Evolutionary conservation across 2,113 vertebrate genomes (phyloP).

Genomic region (Heptranchias perlo): DNA sequence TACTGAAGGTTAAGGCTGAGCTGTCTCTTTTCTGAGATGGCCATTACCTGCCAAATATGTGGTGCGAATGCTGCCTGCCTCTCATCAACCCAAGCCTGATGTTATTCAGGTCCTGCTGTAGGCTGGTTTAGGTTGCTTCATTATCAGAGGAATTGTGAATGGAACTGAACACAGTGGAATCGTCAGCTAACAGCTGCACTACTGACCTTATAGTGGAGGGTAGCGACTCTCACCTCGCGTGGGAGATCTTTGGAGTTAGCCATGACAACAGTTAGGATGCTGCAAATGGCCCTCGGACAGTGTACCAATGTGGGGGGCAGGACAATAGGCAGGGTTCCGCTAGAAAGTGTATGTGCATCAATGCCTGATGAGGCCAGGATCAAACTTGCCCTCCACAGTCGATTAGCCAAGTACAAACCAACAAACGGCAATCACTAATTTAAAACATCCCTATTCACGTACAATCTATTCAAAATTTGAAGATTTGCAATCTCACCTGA

Average conservation of each 20-base stretch:
- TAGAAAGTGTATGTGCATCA: neutral
- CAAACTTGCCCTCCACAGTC: neutral
- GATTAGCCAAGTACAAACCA: neutral
- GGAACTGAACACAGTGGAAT: neutral
- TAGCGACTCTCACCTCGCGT: neutral
- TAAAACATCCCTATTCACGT: neutral
- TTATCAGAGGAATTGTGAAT: neutral
- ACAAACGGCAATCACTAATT: neutral
- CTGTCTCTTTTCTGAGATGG: neutral
- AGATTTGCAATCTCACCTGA: constrained; percentile 53
- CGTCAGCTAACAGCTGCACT: neutral
- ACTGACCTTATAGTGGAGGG: neutral
- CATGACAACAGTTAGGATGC: neutral
- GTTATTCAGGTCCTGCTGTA: neutral
- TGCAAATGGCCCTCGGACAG: neutral
- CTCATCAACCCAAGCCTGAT: neutral
- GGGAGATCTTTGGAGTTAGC: neutral
- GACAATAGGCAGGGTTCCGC: neutral
- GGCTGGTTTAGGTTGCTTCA: neutral
- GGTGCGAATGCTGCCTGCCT: neutral
- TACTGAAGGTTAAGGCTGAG: neutral
- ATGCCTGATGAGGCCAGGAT: neutral
- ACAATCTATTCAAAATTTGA: neutral
- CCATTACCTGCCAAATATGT: neutral
- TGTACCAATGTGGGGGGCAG: neutral